Evolutionary conservation across 1,140 invertebrate species (phyloP), one percentile per base, ranked within the genome.

Genomic region (Platyscapa corneri): DNA sequence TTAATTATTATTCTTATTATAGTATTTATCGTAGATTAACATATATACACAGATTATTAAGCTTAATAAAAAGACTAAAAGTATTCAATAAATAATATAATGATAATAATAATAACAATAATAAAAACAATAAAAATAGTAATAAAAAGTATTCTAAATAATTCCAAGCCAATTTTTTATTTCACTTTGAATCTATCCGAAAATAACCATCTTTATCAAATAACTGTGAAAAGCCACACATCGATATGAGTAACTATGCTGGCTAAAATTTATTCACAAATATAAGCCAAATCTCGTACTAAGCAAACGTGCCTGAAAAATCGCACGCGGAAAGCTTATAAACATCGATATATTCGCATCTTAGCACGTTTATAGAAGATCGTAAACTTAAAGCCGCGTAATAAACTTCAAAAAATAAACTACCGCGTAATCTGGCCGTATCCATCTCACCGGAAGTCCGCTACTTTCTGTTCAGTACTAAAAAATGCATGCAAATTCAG

Each of bases 401-500:
- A 81, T 74, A 49, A 82, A 30, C 65, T 32, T 20, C n/a, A 42
- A 34, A 65, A 34, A 80, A 53, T 70, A 81, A 81, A 53, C 10
- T 53, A 32, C 46, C 67, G 67, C 39, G n/a, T 74, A 82, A 82
- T 82, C 67, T 46, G 32, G 34, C 39, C 23, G 32, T 37, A 74
- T 72, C 67, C 27, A 56, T 74, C 23, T 30, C 34, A 74, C 23
- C 46, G 67, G 32, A 82, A 74, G 65, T 60, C 30, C 27, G 3
- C 67, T 49, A n/a, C 20, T 34, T n/a, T 32, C 18, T 30, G 3
- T 76, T 82, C 34, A 20, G 70, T 72, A 83, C 76, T 83, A 76
- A 83, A 77, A 77, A 77, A 30, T 77, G 39, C 37, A 77, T 83
- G 74, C 56, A 83, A 83, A 77, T 77, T 83, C 39, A 27, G n/a